Conservation (phyloP, 2,113 vertebrate species). For the Atlantisia rogersi region DNA sequence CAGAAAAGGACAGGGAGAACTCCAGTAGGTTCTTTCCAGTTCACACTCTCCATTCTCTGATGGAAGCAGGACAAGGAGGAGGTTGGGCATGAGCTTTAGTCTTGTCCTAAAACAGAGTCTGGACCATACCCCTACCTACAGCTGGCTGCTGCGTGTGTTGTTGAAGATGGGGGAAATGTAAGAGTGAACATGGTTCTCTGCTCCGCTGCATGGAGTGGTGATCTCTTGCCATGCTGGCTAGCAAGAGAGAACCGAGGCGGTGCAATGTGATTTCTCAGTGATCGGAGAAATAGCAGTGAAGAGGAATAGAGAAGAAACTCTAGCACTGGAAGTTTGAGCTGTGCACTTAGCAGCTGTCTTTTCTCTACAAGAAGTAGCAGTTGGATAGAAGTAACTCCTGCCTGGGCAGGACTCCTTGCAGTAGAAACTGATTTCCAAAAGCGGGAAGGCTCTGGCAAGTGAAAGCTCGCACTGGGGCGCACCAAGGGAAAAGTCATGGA, state of each 20-base stretch:
- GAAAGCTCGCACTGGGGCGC: background rate
- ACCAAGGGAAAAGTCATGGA: background rate
- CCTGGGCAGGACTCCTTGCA: background rate
- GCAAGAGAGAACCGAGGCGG: background rate
- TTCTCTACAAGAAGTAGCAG: background rate
- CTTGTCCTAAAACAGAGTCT: background rate
- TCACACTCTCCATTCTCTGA: background rate
- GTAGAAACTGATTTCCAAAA: background rate
- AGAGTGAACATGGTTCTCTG: background rate
- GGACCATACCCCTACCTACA: background rate
- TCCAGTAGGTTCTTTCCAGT: background rate
- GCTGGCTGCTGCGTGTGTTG: background rate
- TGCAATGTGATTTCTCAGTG: background rate
- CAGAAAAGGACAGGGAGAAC: background rate
- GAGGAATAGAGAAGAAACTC: background rate
- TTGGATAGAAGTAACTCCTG: background rate
- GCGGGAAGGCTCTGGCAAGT: background rate
- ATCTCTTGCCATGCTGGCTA: background rate
- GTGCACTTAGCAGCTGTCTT: background rate
- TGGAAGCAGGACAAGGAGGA: background rate
- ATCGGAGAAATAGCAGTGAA: background rate
- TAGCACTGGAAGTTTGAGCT: background rate
- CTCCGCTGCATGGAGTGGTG: background rate
- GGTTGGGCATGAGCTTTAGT: rapidly evolving
- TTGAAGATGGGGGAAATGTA: background rate